These are phyloP conservation scores for Tringa solitaria DNA, from an alignment of 2,113 vertebrate genomes.

Conservation along the genomic window DNA sequence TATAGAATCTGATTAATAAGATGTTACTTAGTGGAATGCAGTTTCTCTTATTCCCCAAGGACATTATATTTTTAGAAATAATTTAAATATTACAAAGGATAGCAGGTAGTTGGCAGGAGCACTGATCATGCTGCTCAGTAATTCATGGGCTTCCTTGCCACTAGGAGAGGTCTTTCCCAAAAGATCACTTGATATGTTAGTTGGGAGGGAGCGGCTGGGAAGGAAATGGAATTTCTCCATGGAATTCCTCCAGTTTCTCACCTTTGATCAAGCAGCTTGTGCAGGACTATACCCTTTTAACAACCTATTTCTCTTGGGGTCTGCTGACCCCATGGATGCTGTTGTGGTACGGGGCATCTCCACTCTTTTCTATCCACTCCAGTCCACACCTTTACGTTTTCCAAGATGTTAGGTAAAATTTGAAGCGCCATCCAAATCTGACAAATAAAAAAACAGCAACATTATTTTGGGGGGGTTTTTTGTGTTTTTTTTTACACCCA, in stretches of 20 bases:
- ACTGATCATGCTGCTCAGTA: not conserved
- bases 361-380: too few relatives aligned
- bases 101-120: not conserved
- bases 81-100: not conserved
- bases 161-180: not conserved
- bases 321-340: not conserved
- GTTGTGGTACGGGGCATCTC: not conserved
- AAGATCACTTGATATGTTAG: not conserved
- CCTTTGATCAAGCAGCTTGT: not conserved
- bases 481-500: not conserved
- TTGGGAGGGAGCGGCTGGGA: not conserved
- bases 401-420: not conserved
- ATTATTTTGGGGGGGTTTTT: too few relatives aligned
- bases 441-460: not conserved
- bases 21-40: slow-evolving; percentile 16
- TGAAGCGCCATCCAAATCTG: not conserved
- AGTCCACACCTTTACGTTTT: not conserved
- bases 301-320: not conserved
- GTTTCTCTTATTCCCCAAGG: slow-evolving; percentile 28
- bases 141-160: not conserved
- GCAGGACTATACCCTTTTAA: not conserved
- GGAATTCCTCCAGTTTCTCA: not conserved
- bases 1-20: slow-evolving; percentile 32
- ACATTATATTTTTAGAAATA: not conserved
- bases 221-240: not conserved